Evolutionary conservation across 2,888 invertebrate genomes (phyloP).

Genomic region (Hirtodrosophila histrioides): DNA sequence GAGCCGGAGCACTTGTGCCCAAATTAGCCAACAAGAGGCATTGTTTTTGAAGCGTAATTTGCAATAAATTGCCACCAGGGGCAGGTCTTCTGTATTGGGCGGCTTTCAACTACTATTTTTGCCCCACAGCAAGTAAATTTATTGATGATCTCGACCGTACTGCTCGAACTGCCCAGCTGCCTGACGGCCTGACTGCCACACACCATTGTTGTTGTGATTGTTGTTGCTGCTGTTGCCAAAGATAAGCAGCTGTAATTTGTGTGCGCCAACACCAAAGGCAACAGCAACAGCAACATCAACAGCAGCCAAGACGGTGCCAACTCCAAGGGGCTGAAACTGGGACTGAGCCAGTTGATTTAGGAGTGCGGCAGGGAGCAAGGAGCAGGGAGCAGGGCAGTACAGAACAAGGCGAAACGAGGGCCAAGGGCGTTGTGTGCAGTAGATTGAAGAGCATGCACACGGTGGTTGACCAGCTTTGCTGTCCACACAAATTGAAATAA

Average conservation of each 20-base stretch:
- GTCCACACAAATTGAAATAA: constrained; percentile 81
- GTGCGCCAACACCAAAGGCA: constrained; percentile 74
- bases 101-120: constrained; percentile 64
- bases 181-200: constrained; percentile 10
- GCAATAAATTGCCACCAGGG: constrained; percentile 73
- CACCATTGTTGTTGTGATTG: constrained; percentile 32
- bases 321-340: constrained; percentile 18
- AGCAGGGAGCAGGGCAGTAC: constrained; percentile 1
- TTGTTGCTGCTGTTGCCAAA: constrained; percentile 67
- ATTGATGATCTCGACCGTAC: constrained; percentile 69
- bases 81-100: constrained; percentile 37
- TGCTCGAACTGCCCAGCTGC: constrained; percentile 28
- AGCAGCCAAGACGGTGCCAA: constrained; percentile 55
- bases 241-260: constrained; percentile 79
- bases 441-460: constrained; percentile 71
- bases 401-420: not conserved
- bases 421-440: constrained; percentile 59
- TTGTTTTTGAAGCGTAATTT: constrained; percentile 77
- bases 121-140: constrained; percentile 68
- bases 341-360: constrained; percentile 63
- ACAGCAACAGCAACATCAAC: constrained; percentile 31
- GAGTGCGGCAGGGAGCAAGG: constrained; percentile 52
- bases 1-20: constrained; percentile 19
- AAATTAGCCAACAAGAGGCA: constrained; percentile 68
- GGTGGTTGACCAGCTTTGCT: constrained; percentile 62